These are phyloP conservation scores for Odontesthes bonariensis DNA, from an alignment of 2,113 vertebrate species.

Conservation along the genomic window DNA sequence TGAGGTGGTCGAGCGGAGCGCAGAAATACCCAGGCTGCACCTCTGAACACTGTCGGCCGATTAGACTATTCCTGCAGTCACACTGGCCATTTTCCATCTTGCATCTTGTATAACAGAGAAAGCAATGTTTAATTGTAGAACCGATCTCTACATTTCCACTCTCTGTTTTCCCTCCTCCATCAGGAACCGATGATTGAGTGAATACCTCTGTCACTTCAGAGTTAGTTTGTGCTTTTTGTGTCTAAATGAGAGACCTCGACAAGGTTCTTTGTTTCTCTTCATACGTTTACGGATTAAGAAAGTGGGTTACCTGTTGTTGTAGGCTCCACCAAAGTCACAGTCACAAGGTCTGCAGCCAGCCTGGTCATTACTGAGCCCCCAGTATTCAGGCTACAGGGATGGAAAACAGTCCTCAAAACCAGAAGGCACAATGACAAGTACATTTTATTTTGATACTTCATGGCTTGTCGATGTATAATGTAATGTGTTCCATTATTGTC, in stretches of 20 bases:
- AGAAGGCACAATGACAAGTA: too few relatives aligned
- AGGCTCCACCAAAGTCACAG: conserved; percentile 90
- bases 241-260: not conserved
- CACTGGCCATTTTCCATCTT: conserved; percentile 87
- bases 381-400: conserved; percentile 85
- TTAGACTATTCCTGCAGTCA: conserved; percentile 85
- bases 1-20: conserved; percentile 86
- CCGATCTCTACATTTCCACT: not conserved
- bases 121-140: not conserved
- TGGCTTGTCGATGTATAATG: not conserved
- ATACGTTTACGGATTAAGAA: not conserved
- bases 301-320: conserved; percentile 84
- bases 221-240: not conserved
- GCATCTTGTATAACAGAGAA: conserved; percentile 78
- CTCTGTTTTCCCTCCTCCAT: not conserved
- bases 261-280: too few relatives aligned
- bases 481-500: not conserved
- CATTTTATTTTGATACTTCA: too few relatives aligned
- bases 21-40: conserved; percentile 90
- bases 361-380: conserved; percentile 88
- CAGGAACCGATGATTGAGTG: not conserved
- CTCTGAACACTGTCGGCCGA: conserved; percentile 85
- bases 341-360: conserved; percentile 87
- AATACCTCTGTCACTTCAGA: not conserved
- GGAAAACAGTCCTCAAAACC: conserved; percentile 16